Evolutionary conservation across 2,888 invertebrate genomes (phyloP), one percentile per base, ranked within the genome.

Genomic region (Patella depressa): DNA sequence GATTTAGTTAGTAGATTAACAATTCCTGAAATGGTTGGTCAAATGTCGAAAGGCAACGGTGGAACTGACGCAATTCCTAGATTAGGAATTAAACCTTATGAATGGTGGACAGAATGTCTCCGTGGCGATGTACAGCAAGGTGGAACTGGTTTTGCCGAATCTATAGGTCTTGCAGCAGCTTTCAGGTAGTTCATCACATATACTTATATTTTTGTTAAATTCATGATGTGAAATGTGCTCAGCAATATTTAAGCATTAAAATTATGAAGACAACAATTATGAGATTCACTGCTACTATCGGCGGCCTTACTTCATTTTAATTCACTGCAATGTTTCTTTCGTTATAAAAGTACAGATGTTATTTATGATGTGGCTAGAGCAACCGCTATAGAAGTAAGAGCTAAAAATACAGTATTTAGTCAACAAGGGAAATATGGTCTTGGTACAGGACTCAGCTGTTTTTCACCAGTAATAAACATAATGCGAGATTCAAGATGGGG

Each of bases 401-500:
- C 79, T 54, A 77, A 77, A 54, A 71, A 79, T 65, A 77, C 57
- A 57, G 74, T 77, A 53, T 80, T 70, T 59, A 59, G 72, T 9
- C 70, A 71, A 57, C 29, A 71, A 14, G 82, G 80, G 4, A 69
- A 78, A 53, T 87, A 79, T 69, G 72, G 70, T 5, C 79, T 81
- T 17, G 81, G 82, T 72, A 85, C 75, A 11, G 87, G 87, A 17
- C 80, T 88, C 12, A 85, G 84, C 69, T 88, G 88, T 74, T 88
- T 87, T 76, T 82, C 82, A 73, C 88, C 88, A 14, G 87, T 88
- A 34, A 85, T 88, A 73, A 88, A 88, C 81, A 88, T 88, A 70
- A 84, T 87, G 84, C 80, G 88, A 53, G 86, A 88, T 75, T 87
- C 88, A 15, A 74, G 86, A 55, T 88, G 88, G 88, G 88, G 88